Base-by-base conservation (phyloP, 2,797 vertebrate genomes). In the Labroides dimidiatus region DNA sequence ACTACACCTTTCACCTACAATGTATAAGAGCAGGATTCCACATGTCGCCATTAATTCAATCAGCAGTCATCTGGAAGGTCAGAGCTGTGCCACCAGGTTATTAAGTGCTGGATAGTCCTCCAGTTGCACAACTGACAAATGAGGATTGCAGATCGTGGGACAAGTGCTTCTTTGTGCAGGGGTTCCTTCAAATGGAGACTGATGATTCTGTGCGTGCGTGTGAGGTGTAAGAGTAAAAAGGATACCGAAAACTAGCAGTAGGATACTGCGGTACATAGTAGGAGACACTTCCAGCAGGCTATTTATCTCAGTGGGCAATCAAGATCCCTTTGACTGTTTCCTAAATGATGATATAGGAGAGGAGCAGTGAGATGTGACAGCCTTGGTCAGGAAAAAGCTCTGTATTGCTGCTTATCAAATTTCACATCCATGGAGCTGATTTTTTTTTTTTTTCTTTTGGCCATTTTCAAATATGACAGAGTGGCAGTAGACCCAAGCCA, bases 151-250 rank as follows among this genome's bases (percentile, higher is more conserved):
- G 70, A 76, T 72, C 11, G 49, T 48, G 57, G 75, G 72, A 91
- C 89, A 92, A 91, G 86, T 80, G 81, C 56, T 72, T 87, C 87
- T 89, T 92, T 93, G 90, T 92, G 78, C 70, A 33, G 60, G 13
- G 27, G 50, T 80, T 67, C 44, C 77, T 64, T 80, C 70, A 43
- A 80, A 91, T 85, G 68, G 80, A 90, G 89, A 91, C 77, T 64
- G 86, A 91, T 89, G 74, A 87, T 71, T 60, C 23, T 72, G 65
- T 57, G 63, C 70, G 44, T 74, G 60, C 53, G 63, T 48, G 49
- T 69, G 57, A 69, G 65, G 68, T 68, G 56, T 59, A 54, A 51
- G 66, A 64, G 53, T 33, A 52, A 52, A 33, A 36, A 67, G 48
- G 48, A 75, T 77, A 72, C 52, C 45, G 51, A 50, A 63, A 51